Conservation (phyloP, 2,113 vertebrate genomes). For the Periophthalmodon schlosseri region DNA sequence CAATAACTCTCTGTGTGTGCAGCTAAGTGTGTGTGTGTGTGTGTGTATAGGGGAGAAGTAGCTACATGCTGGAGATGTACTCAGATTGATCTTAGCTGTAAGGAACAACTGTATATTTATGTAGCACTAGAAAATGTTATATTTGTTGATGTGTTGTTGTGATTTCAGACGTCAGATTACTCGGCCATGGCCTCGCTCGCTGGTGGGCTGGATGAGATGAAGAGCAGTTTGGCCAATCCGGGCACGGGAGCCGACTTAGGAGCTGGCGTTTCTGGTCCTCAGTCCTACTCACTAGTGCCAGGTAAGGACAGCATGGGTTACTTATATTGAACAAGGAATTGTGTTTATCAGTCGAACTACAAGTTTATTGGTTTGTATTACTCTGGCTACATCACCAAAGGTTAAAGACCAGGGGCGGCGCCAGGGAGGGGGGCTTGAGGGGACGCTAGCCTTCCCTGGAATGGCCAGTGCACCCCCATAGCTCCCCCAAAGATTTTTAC, state of each 20-base stretch:
- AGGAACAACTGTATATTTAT: background rate
- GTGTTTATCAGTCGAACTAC: too few relatives aligned
- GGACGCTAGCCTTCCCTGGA: too few relatives aligned
- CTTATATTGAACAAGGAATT: background rate
- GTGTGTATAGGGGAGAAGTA: constrained; percentile 16
- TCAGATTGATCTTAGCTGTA: constrained; percentile 38
- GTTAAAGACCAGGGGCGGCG: too few relatives aligned
- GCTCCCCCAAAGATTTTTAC: too few relatives aligned
- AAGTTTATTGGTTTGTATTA: too few relatives aligned
- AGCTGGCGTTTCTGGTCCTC: constrained; percentile 87
- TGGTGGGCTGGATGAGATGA: constrained; percentile 98
- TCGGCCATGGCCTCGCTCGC: constrained; percentile 94
- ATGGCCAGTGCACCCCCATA: too few relatives aligned
- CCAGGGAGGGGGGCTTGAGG: too few relatives aligned
- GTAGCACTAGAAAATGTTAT: constrained; percentile 8
- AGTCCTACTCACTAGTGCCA: constrained; percentile 94
- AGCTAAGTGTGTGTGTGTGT: constrained; percentile 20
- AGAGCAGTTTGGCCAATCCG: constrained; percentile 90
- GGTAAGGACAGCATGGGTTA: constrained; percentile 75
- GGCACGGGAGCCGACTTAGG: constrained; percentile 88
- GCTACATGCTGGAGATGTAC: constrained; percentile 22
- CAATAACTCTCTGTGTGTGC: constrained; percentile 63
- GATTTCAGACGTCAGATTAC: constrained; percentile 89
- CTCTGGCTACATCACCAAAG: too few relatives aligned
- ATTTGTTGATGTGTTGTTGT: constrained; percentile 39